Base-by-base conservation (phyloP, 2,113 vertebrate species). In the Hiodon alosoides region DNA sequence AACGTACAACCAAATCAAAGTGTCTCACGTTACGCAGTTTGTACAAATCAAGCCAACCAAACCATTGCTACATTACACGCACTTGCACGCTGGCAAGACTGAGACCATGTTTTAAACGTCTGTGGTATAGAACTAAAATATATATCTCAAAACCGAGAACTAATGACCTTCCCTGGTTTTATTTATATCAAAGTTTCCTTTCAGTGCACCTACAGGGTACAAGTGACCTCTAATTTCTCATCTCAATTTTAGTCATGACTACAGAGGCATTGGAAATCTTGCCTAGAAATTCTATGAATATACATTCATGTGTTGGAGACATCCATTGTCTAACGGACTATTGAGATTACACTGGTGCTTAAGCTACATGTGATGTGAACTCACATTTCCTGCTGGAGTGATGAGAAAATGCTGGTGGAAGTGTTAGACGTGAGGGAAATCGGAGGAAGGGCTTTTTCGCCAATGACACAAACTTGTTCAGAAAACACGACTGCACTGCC, bases 121-220 rank as follows among this genome's bases (percentile, higher is more conserved):
- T 85, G 86, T 81, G 83, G 77, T 87, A 31, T 31, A 85, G 80
- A 8, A 82, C 77, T 31, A 31, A 61, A 53, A 72, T 80, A 83
- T 78, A 74, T 73, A 76, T 71, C 68, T 59, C 71, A 60, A 48
- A 68, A 78, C 77, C 57, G 55, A 52, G 75, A 60, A 76, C 66
- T 69, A 71, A 72, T 69, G 72, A 77, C 77, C 69, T 64, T 31
- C 51, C 8, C 55, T 31, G 31, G 31, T 31, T 31, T 31, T 31
- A 31, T 31, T 31, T 31, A 31, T 77, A 8, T 1, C 9, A 7
- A 3, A 48, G 9, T 47, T 72, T 79, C 79, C 79, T 79, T 81
- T 84, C 74, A 78, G 72, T 80, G 83, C 86, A 87, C 88, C 86
- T 85, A 86, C 84, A 79, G 79, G 70, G 74, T 78, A 68, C 59